These are phyloP conservation scores for Drosophila paulistorum DNA, from an alignment of 1,140 invertebrate species.

Conservation along the genomic window DNA sequence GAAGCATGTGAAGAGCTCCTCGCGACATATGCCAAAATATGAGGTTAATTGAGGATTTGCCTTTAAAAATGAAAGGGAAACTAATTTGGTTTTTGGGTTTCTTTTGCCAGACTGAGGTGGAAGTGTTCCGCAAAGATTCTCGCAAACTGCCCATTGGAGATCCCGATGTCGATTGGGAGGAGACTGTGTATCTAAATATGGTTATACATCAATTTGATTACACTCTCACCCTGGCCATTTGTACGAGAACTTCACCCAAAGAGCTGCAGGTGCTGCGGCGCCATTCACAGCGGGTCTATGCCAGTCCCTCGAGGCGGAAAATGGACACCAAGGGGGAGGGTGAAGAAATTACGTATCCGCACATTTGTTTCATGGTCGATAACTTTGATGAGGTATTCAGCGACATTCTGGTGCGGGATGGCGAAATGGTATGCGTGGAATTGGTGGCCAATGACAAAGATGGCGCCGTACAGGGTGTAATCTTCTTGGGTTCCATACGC, in stretches of 20 bases:
- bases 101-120: constrained; percentile 90
- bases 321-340: constrained; percentile 99
- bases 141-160: constrained; percentile 97
- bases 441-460: constrained; percentile 95
- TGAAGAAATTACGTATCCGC: constrained; percentile 99
- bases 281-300: constrained; percentile 97
- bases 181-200: constrained; percentile 99
- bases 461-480: constrained; percentile 93
- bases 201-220: constrained; percentile 99
- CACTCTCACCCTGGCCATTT: constrained; percentile 97
- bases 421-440: constrained; percentile 99
- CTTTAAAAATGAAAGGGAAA: neutral
- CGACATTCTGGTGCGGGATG: constrained; percentile 97
- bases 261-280: constrained; percentile 96
- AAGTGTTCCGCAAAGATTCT: constrained; percentile 98
- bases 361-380: constrained; percentile 99
- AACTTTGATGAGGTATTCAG: constrained; percentile 98
- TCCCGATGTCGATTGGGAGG: constrained; percentile 98
- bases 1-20: constrained; percentile 93
- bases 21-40: constrained; percentile 93
- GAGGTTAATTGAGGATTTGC: constrained; percentile 85
- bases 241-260: constrained; percentile 97
- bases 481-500: constrained; percentile 98
- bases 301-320: constrained; percentile 96
- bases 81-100: neutral